Conservation (phyloP, 2,113 vertebrate species). For the Malurus cyaneus region DNA sequence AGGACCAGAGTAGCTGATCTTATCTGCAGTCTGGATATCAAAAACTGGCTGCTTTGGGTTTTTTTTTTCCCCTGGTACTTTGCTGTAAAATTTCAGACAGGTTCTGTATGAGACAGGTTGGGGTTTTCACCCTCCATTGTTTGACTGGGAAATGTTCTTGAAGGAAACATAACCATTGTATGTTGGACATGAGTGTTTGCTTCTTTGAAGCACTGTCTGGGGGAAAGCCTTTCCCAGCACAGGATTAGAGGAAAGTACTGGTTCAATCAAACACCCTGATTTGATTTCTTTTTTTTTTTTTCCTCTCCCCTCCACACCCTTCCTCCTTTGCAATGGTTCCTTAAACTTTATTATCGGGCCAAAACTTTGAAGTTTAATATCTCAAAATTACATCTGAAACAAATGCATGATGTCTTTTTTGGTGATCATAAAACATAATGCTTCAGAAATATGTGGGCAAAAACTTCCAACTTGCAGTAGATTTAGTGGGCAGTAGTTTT, state of each 20-base stretch:
- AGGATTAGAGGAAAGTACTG: background rate
- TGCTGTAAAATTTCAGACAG: background rate
- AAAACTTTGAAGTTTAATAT: background rate
- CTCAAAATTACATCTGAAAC: background rate
- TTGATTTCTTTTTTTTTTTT: background rate
- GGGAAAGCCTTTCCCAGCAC: background rate
- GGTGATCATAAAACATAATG: background rate
- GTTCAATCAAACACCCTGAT: background rate
- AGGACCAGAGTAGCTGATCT: background rate
- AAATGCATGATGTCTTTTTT: background rate
- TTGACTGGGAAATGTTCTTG: background rate
- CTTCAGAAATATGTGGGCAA: background rate
- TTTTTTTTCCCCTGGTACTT: background rate
- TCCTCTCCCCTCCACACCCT: fast-evolving
- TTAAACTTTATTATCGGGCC: background rate
- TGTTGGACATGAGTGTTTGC: background rate
- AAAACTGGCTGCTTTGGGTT: background rate
- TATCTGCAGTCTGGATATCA: background rate
- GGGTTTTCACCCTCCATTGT: background rate
- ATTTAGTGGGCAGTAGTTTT: background rate
- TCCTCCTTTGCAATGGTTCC: background rate
- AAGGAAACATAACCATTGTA: background rate
- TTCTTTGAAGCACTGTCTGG: background rate
- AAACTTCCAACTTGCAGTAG: background rate
- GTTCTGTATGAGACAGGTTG: background rate